phyloP scores from a whole-genome alignment of 2,113 vertebrate genomes.

The Xerus inauris region DNA sequence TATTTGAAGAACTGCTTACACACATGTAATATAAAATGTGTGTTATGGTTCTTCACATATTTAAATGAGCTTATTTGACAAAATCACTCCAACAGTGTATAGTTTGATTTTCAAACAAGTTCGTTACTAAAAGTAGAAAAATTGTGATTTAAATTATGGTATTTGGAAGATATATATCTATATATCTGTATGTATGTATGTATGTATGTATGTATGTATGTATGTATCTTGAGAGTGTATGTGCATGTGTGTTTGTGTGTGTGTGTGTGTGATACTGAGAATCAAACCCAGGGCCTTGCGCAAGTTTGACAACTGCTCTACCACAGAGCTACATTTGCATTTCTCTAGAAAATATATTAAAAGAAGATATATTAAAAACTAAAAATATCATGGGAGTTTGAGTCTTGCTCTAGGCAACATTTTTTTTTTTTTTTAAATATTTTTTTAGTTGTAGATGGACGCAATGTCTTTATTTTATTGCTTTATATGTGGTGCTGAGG shows the following conservation, averaged over 20 bases:
- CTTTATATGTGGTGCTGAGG: too few species aligned
- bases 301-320: neutral
- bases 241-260: too few species aligned
- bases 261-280: too few species aligned
- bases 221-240: too few species aligned
- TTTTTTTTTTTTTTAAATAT: too few species aligned
- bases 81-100: neutral
- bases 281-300: neutral
- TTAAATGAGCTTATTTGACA: constrained; percentile 1
- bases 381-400: neutral
- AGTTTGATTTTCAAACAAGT: neutral
- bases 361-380: neutral
- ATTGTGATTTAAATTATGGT: neutral
- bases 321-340: neutral
- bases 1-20: neutral
- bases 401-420: neutral
- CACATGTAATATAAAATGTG: constrained; percentile 14
- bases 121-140: constrained; percentile 28
- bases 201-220: too few species aligned
- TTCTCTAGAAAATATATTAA: neutral
- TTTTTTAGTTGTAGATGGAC: too few species aligned
- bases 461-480: too few species aligned
- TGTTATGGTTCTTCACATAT: neutral
- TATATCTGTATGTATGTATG: neutral
- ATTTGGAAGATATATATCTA: neutral